These are phyloP conservation scores for Chrysemys picta DNA, from an alignment of 2,113 vertebrate genomes.

Conservation along the genomic window DNA sequence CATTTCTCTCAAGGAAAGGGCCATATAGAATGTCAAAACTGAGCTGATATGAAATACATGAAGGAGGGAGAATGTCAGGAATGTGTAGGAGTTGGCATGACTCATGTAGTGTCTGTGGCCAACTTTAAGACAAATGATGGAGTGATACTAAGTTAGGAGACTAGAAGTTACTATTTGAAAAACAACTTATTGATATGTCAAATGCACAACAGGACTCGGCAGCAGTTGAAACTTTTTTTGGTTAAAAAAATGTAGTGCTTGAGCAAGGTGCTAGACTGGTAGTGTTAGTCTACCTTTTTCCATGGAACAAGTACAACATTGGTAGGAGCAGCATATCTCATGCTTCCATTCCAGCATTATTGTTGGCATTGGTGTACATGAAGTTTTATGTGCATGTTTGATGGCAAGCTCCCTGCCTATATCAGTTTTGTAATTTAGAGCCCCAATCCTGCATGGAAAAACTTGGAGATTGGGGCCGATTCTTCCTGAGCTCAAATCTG, in stretches of 20 bases:
- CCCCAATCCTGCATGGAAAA: background rate
- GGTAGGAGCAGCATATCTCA: background rate
- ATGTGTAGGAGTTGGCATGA: background rate
- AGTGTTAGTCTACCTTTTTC: background rate
- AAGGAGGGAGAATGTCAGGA: background rate
- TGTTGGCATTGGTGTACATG: background rate
- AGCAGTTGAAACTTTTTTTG: background rate
- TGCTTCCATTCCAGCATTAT: background rate
- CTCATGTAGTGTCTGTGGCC: background rate
- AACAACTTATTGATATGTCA: background rate
- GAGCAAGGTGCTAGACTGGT: background rate
- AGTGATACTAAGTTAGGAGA: background rate
- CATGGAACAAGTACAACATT: background rate
- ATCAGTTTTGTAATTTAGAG: background rate
- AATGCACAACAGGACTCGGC: background rate
- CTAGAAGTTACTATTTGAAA: background rate
- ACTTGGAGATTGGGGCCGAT: background rate
- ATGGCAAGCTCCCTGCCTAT: too few relatives aligned
- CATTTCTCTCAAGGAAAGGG: background rate
- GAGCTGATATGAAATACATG: background rate
- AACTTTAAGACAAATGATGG: background rate
- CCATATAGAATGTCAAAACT: background rate
- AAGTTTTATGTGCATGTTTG: background rate
- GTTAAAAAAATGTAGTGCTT: background rate
- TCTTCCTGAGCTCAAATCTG: background rate